phyloP scores from a whole-genome alignment of 2,888 invertebrate species.

The Antheraea assamensis region DNA sequence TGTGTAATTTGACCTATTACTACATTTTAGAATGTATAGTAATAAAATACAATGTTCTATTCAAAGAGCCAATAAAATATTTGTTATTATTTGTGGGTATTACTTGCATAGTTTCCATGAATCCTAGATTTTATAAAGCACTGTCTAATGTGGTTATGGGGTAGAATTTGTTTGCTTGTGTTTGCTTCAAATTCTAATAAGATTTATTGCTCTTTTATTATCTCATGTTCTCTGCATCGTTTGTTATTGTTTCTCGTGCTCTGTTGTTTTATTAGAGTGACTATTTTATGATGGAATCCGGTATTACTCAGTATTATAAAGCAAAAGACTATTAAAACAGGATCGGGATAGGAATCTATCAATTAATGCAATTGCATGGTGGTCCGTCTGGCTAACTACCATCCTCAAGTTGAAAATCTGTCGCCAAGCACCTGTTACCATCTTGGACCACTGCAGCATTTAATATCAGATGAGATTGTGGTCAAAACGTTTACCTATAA shows the following conservation, averaged over 20 bases:
- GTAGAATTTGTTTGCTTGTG: neutral
- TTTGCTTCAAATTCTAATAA: neutral
- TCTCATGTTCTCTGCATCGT: neutral
- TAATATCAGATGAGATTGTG: too few species aligned
- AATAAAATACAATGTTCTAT: neutral
- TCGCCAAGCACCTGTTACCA: too few species aligned
- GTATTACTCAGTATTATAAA: too few species aligned
- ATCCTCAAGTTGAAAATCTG: too few species aligned
- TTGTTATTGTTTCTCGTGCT: neutral
- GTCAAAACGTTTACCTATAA: too few species aligned
- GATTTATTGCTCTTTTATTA: neutral
- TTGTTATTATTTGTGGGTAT: neutral
- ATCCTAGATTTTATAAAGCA: neutral
- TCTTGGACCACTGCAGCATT: too few species aligned
- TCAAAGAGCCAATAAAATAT: neutral
- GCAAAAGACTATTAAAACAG: too few species aligned
- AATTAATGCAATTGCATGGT: too few species aligned
- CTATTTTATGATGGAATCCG: neutral
- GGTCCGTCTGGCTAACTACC: too few species aligned
- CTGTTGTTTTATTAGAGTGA: neutral
- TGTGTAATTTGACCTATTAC: neutral
- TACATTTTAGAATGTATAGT: neutral
- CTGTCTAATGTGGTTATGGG: neutral
- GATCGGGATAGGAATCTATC: too few species aligned
- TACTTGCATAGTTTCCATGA: neutral